Evolutionary conservation across 92 coral and sea anemone species (phyloP).

Genomic region (Porites evermanni): DNA sequence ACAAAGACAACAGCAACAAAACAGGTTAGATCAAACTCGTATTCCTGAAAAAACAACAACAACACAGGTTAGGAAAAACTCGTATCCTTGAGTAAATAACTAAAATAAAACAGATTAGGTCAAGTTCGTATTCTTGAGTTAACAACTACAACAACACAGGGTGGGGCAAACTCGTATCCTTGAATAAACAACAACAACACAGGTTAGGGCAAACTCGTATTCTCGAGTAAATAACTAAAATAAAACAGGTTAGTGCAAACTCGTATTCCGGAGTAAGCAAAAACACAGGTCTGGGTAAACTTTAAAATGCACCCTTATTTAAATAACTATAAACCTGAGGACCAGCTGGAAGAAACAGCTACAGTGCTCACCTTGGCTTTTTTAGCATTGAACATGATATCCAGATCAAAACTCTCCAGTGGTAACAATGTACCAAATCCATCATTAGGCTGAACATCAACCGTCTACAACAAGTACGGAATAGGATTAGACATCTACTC

Average conservation of each 20-base stretch:
- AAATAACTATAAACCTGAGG: neutral
- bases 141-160: too few relatives aligned
- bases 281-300: too few relatives aligned
- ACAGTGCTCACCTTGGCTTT: conserved; percentile 84
- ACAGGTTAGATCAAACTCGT: neutral
- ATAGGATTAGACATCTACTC: neutral
- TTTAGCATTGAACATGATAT: conserved; percentile 95
- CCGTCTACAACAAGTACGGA: conserved; percentile 64
- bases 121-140: neutral
- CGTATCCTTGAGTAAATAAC: too few relatives aligned
- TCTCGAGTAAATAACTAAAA: too few relatives aligned
- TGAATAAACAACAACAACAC: too few relatives aligned
- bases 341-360: neutral
- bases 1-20: too few relatives aligned
- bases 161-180: too few relatives aligned
- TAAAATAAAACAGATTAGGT: neutral
- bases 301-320: too few relatives aligned
- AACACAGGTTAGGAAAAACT: neutral
- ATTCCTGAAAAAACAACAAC: neutral
- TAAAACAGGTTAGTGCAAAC: too few relatives aligned
- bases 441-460: conserved; percentile 99
- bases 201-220: too few relatives aligned
- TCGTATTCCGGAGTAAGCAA: too few relatives aligned
- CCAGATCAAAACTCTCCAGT: conserved; percentile 89
- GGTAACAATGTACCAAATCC: conserved; percentile 99